These are phyloP conservation scores for Psittacara wagleri DNA, from an alignment of 2,113 vertebrate species.

Conservation along the genomic window DNA sequence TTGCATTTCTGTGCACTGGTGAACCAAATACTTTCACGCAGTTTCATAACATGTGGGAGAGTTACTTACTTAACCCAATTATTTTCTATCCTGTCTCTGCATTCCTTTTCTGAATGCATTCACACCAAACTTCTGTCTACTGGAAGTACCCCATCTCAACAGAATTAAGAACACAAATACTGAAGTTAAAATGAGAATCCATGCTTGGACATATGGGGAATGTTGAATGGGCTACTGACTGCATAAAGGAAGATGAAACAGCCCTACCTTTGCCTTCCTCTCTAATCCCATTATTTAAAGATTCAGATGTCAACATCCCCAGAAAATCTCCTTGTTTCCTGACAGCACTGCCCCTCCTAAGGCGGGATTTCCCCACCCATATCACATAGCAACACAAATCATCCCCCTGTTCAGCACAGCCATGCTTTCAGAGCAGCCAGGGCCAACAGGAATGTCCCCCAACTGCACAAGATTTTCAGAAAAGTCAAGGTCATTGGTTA, in stretches of 20 bases:
- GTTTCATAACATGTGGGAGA: background rate
- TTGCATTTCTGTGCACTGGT: background rate
- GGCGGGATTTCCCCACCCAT: too few relatives aligned
- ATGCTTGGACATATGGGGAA: background rate
- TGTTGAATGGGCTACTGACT: background rate
- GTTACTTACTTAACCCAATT: background rate
- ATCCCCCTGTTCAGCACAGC: fast-evolving
- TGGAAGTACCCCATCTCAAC: background rate
- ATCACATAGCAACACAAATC: background rate
- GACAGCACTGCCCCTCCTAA: background rate
- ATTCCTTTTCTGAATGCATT: background rate
- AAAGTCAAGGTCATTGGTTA: background rate
- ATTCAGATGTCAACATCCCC: background rate
- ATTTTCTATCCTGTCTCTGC: background rate
- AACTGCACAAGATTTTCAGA: background rate
- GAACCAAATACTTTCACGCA: background rate
- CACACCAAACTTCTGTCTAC: background rate
- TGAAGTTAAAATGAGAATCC: background rate
- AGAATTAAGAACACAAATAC: background rate
- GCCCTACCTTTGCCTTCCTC: background rate
- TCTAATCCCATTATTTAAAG: background rate
- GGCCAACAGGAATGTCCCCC: background rate
- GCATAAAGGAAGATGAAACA: background rate
- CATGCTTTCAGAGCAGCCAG: background rate
- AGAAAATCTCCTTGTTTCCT: background rate